Evolutionary conservation across 2,797 vertebrate genomes (phyloP).

Genomic region (Mormyrops boulengeri): DNA sequence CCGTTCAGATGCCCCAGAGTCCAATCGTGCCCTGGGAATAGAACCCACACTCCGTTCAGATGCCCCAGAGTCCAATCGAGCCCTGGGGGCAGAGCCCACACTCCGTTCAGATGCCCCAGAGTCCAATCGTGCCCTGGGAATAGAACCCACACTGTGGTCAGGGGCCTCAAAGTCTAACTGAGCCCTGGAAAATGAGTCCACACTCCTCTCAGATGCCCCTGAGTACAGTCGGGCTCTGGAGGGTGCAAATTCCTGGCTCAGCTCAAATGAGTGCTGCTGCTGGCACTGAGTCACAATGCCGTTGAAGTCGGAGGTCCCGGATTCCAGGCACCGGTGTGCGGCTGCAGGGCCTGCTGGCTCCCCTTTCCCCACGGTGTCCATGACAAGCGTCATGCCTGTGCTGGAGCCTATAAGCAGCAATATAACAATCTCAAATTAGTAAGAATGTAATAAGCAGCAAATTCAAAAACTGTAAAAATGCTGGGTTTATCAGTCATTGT

Average conservation of each 20-base stretch:
- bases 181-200: slow-evolving; percentile 17
- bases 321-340: slow-evolving; percentile 49
- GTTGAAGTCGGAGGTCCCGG: slow-evolving; percentile 46
- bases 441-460: not conserved
- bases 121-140: slow-evolving; percentile 38
- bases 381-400: slow-evolving; percentile 66
- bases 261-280: slow-evolving; percentile 54
- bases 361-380: slow-evolving; percentile 59
- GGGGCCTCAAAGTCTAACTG: slow-evolving; percentile 6
- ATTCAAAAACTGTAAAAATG: not conserved
- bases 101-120: slow-evolving; percentile 41
- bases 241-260: slow-evolving; percentile 32
- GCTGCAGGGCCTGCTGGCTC: slow-evolving; percentile 48
- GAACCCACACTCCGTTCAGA: slow-evolving; percentile 27
- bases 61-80: not conserved
- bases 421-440: slow-evolving; percentile 13
- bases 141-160: slow-evolving; percentile 24
- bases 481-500: not conserved
- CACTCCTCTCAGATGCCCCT: slow-evolving; percentile 40
- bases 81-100: slow-evolving; percentile 21
- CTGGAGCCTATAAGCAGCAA: slow-evolving; percentile 51
- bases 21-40: slow-evolving; percentile 37
- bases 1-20: slow-evolving; percentile 51
- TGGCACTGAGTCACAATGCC: slow-evolving; percentile 49
- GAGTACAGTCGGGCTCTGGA: slow-evolving; percentile 21